Conservation (phyloP, 2,888 invertebrate genomes). For the Caradrina clavipalpis region DNA sequence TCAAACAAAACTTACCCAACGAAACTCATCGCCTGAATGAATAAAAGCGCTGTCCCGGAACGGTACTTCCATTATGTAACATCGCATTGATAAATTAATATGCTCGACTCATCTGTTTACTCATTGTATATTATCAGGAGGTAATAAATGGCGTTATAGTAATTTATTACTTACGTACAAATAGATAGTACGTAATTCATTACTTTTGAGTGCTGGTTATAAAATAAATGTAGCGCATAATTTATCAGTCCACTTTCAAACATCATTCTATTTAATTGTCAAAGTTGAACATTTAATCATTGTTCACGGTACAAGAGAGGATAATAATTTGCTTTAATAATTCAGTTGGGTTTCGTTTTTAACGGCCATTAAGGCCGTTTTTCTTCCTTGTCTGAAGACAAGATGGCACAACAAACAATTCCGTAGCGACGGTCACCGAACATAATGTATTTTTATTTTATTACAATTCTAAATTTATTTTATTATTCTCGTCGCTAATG, state of each 20-base stretch:
- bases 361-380: conserved; percentile 64
- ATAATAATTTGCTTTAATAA: conserved; percentile 48
- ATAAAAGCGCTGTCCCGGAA: conserved; percentile 40
- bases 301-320: conserved; percentile 33
- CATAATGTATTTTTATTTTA: conserved; percentile 64
- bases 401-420: conserved; percentile 39
- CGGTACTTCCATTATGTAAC: conserved; percentile 36
- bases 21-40: conserved; percentile 34
- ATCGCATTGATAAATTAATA: conserved; percentile 36
- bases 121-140: conserved; percentile 7
- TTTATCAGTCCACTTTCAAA: conserved; percentile 47
- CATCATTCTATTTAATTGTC: conserved; percentile 51
- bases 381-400: conserved; percentile 48
- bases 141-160: background rate
- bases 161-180: conserved; percentile 24
- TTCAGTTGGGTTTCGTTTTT: conserved; percentile 42
- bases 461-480: conserved; percentile 58
- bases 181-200: conserved; percentile 23
- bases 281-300: conserved; percentile 59
- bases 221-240: conserved; percentile 44
- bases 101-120: conserved; percentile 6
- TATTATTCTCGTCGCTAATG: conserved; percentile 38
- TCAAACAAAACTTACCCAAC: conserved; percentile 49
- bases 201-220: conserved; percentile 23
- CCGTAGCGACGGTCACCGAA: conserved; percentile 45